Evolutionary conservation across 1,140 invertebrate genomes (phyloP), one percentile per base, ranked within the genome.

Genomic region (Scaptomyza hsui): DNA sequence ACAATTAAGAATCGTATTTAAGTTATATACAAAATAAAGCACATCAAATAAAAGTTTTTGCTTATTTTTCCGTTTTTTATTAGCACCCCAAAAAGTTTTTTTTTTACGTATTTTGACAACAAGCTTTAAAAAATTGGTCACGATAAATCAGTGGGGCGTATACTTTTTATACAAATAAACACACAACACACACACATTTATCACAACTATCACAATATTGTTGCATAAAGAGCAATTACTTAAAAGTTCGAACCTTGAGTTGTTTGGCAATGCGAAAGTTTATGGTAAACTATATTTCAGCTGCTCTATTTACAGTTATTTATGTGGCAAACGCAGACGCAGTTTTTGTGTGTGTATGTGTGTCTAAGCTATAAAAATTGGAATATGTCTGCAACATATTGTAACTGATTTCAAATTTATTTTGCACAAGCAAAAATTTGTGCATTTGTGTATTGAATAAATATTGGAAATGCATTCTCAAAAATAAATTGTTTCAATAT

Each of bases 211-310:
- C 47, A 80, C 49, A 77, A 77, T 72, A 86, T 81, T 78, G 73
- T 78, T 71, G 67, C 63, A 86, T 88, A 81, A 88, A 72, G 73
- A 86, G 81, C 77, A 78, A 86, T 86, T 81, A 86, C 74, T 78
- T 82, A 48, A 56, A 75, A 81, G 59, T 63, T 74, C 13, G 49
- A 85, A 55, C 64, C 73, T 65, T 85, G 62, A 74, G 64, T 48
- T 57, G 45, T 47, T 53, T 63, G 63, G 70, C 51, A 52, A 56
- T 44, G 39, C 39, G 49, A 74, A 88, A 86, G 39, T 86, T 81
- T 75, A 75, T 88, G 52, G 26, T 74, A 53, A 75, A 86, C 73
- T 81, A 59, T 70, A 73, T 76, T 61, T 69, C 57, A 75, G 75
- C 64, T 57, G 48, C 71, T 70, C 64, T 42, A 76, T 76, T 76